These are phyloP conservation scores for Scopus umbretta DNA, from an alignment of 2,113 vertebrate species.

Conservation along the genomic window DNA sequence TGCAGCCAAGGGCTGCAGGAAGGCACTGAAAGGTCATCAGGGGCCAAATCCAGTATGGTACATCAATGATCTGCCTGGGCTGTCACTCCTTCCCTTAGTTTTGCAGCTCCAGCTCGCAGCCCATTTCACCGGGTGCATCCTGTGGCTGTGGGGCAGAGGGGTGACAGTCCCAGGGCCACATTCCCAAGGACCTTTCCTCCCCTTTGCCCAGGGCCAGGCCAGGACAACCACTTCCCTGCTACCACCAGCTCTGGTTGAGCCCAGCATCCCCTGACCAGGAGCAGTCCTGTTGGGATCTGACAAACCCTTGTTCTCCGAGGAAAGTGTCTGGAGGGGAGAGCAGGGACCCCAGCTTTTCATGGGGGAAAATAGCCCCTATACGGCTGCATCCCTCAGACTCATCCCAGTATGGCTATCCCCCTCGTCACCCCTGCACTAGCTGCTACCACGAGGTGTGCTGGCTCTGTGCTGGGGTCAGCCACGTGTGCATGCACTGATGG, in stretches of 20 bases:
- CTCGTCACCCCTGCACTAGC: background rate
- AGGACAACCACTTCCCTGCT: background rate
- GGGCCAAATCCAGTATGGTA: background rate
- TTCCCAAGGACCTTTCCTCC: background rate
- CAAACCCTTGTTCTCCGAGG: background rate
- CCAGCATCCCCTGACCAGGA: background rate
- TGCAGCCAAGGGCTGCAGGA: background rate
- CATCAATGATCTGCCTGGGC: background rate
- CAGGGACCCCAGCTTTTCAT: background rate
- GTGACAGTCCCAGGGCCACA: background rate
- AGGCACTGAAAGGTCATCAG: background rate
- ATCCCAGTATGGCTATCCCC: accelerated
- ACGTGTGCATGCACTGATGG: background rate
- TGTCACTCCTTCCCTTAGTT: background rate
- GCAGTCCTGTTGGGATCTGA: accelerated
- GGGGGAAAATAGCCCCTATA: background rate
- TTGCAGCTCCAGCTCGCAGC: background rate
- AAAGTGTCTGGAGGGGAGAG: background rate
- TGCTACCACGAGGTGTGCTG: background rate
- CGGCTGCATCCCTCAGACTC: background rate
- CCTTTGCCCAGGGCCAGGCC: background rate
- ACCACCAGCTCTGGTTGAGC: background rate
- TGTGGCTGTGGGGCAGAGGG: background rate
- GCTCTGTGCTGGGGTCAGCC: background rate
- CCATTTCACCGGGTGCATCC: background rate